Base-by-base conservation (phyloP, 2,113 vertebrate species). In the Ctenodactylus gundi region DNA sequence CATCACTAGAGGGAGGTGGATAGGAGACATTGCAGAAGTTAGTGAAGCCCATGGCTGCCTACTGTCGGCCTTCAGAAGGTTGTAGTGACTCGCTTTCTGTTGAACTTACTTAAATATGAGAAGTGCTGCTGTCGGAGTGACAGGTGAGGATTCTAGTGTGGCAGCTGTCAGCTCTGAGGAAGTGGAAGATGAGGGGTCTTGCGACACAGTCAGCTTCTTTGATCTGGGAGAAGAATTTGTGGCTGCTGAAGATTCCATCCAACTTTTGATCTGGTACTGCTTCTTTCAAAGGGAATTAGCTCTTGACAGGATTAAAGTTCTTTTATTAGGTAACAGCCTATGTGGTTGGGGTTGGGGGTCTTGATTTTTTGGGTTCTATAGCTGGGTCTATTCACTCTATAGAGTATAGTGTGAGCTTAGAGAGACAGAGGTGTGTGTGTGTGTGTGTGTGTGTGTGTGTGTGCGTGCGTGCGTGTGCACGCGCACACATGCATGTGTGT, bases 41-140 rank as follows among this genome's bases (percentile, higher is more conserved):
- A 83, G 46, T 44, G 87, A 60, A 44, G 64, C 13, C 41, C 58
- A 68, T 27, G 10, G 64, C 76, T 78, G 15, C 70, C 36, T 90
- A 75, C 80, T 41, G 2, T 55, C 80, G 58, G 13, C n/a, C 36
- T 83, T 72, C 36, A 58, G 21, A 4, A 68, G 15, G 6, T 70
- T 65, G 72, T 11, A 53, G 53, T 44, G 44, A 41, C 1, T 18
- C 0, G 4, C 55, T 94, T 96, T 85, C 75, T 83, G 23, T 65
- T 83, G 53, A 39, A 49, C 64, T 93, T 14, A 64, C 64, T 94
- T 58, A 76, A 77, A 72, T 91, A 51, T 73, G 55, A 90, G 58
- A 84, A 55, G 3, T 65, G 44, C 29, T 49, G 31, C 18, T 77
- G 89, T 49, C 72, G 44, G 94, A 72, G 70, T 75, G 3, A 2